Percentiles rank a stretch among this genome's conserved stretches.
phyloP scores from a whole-genome alignment of 2,888 invertebrate genomes.

The Biston betularia region DNA sequence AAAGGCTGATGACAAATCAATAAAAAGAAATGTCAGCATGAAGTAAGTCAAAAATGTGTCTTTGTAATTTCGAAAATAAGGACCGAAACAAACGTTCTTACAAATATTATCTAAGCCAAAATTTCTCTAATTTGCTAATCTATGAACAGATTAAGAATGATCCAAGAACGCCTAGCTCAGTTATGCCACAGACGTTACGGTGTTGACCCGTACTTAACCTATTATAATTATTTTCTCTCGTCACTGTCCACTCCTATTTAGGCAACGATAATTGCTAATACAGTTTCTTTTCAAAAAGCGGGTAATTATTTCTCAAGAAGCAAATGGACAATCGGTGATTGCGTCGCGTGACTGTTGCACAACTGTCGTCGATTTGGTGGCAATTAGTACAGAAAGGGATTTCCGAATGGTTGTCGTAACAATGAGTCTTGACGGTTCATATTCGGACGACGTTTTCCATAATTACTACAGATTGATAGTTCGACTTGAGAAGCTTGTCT shows the following conservation, averaged over 20 bases:
- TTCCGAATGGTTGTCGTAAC: conserved; percentile 55
- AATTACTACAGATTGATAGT: conserved; percentile 4
- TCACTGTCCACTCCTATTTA: conserved; percentile 31
- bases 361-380: conserved; percentile 60
- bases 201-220: conserved; percentile 1
- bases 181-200: background rate
- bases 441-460: conserved; percentile 16
- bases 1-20: no score
- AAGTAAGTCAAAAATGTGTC: no score
- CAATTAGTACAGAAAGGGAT: conserved; percentile 65
- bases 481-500: background rate
- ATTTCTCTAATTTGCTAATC: background rate
- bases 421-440: conserved; percentile 19
- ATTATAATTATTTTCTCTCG: conserved; percentile 23
- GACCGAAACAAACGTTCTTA: no score
- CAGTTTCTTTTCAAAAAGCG: conserved; percentile 58
- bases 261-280: conserved; percentile 37
- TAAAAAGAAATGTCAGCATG: no score
- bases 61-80: no score
- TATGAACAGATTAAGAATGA: background rate
- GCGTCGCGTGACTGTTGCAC: conserved; percentile 45
- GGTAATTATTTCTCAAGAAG: conserved; percentile 51
- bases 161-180: background rate
- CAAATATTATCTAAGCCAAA: background rate
- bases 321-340: conserved; percentile 49